A percentile compares a stretch with the other conserved stretches of the same genome.
phyloP scores from a whole-genome alignment of 2,113 vertebrate genomes.

The Anhinga anhinga region DNA sequence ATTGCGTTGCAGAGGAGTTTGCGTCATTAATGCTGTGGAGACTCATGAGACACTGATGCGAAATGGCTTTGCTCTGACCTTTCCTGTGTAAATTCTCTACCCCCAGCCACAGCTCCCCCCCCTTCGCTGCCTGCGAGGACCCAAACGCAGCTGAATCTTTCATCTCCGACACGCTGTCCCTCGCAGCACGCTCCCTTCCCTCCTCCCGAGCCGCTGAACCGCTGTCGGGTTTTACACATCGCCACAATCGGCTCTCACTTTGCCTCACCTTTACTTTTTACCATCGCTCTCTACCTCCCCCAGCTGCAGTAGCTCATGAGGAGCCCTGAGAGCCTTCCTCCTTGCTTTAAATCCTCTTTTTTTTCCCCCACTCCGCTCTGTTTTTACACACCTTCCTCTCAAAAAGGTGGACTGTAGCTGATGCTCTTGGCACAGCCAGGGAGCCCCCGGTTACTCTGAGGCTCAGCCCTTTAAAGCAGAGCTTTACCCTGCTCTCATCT shows the following conservation, averaged over 20 bases:
- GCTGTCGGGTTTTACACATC: neutral
- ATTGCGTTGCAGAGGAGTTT: neutral
- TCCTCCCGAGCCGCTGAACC: neutral
- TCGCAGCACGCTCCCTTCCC: neutral
- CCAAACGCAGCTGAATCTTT: neutral
- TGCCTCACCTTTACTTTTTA: neutral
- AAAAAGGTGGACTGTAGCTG: neutral
- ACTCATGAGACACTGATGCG: neutral
- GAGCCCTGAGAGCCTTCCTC: neutral
- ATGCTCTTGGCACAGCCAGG: fast-evolving
- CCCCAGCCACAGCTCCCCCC: too few species aligned
- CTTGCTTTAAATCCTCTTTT: neutral
- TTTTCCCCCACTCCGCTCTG: neutral
- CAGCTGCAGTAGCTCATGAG: neutral
- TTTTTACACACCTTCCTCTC: neutral
- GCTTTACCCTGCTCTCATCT: fast-evolving
- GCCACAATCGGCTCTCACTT: neutral
- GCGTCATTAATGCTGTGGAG: neutral
- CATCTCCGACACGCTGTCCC: fast-evolving
- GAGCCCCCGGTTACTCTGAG: fast-evolving
- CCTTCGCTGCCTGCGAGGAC: fast-evolving
- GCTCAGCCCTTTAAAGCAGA: neutral
- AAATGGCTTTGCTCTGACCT: neutral
- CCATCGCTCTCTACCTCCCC: neutral
- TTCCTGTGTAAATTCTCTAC: neutral